phyloP scores from a whole-genome alignment of 2,113 vertebrate species.

The Pomatorhinus ruficollis region DNA sequence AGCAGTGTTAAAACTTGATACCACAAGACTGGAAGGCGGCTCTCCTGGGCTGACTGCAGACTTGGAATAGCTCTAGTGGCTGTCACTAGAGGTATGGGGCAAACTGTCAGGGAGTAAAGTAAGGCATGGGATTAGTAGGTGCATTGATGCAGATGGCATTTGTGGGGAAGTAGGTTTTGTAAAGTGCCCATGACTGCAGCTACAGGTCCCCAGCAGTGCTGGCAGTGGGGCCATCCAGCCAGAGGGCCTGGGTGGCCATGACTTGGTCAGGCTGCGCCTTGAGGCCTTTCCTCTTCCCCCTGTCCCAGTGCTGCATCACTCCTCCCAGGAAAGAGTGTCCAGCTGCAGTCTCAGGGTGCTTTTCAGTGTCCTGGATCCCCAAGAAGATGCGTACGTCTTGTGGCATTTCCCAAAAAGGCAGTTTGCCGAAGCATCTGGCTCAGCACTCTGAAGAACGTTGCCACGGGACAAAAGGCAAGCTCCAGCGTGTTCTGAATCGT shows the following conservation, averaged over 20 bases:
- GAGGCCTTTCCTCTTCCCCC: background rate
- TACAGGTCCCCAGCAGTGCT: too few species aligned
- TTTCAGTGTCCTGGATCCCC: background rate
- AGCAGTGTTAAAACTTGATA: background rate
- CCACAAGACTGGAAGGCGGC: background rate
- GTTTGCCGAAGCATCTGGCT: background rate
- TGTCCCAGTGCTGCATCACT: background rate
- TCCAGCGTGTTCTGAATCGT: background rate
- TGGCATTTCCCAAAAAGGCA: background rate
- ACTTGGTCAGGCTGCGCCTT: background rate
- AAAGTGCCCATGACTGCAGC: accelerated
- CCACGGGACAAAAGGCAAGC: background rate
- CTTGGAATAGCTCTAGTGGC: background rate
- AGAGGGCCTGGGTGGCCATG: accelerated
- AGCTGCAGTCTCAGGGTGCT: background rate
- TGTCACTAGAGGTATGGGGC: background rate
- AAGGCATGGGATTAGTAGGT: background rate
- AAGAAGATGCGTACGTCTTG: accelerated
- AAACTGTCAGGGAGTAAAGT: background rate
- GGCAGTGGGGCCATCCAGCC: too few species aligned
- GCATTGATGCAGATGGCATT: too few species aligned
- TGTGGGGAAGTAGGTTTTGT: background rate
- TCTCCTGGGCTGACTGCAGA: background rate
- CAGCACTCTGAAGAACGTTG: background rate
- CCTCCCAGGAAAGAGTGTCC: background rate